These are phyloP conservation scores for silkworm (Bombyx mori) DNA, from an alignment of 1,140 invertebrate genomes.

Conservation along the genomic window ASM3026992v2 NC_085109.1:7989501-7990000, in stretches of 20 bases:
- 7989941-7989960: constrained; percentile 63
- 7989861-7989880: constrained; percentile 64
- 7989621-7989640: no score
- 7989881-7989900: constrained; percentile 71
- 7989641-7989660: no score
- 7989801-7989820: constrained; percentile 69
- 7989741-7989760: constrained; percentile 73
- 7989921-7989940: constrained; percentile 70
- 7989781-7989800: constrained; percentile 72
- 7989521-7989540: no score
- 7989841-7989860: constrained; percentile 58
- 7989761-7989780: constrained; percentile 74
- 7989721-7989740: constrained; percentile 52
- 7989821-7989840: constrained; percentile 62
- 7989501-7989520: no score
- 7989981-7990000: constrained; percentile 64
- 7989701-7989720: neutral
- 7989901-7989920: constrained; percentile 69
- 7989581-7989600: no score
- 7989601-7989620: no score
- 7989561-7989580: no score
- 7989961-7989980: constrained; percentile 70
- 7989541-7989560: no score
- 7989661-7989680: no score
- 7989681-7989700: no score